Evolutionary conservation across 2,888 invertebrate species (phyloP).

Genomic region (Notocelia uddmanniana): DNA sequence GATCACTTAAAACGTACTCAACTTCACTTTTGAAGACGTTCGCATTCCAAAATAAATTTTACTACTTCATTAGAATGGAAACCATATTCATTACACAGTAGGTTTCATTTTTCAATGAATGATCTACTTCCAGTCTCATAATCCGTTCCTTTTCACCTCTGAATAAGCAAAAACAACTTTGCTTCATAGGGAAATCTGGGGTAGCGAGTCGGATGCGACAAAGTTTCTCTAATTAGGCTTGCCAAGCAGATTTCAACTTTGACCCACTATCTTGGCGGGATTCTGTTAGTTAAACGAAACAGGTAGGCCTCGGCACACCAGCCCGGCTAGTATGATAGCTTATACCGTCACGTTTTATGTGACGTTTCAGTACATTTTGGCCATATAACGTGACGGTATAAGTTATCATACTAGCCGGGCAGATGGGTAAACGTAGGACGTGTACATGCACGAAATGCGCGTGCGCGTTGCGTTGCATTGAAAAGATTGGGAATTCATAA

Average conservation of each 20-base stretch:
- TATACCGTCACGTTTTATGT: too few relatives aligned
- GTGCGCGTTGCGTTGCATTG: too few relatives aligned
- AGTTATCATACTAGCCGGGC: too few relatives aligned
- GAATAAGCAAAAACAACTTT: constrained; percentile 45
- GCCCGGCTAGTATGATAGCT: too few relatives aligned
- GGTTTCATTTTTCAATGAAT: constrained; percentile 13
- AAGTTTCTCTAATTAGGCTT: constrained; percentile 45
- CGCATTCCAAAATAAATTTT: not conserved
- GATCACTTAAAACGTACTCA: constrained; percentile 20
- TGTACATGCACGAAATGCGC: too few relatives aligned
- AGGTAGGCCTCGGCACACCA: too few relatives aligned
- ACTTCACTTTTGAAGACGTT: constrained; percentile 21
- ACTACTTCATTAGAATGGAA: not conserved
- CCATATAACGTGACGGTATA: too few relatives aligned
- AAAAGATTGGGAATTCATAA: too few relatives aligned
- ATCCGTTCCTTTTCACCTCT: constrained; percentile 32
- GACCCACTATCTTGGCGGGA: constrained; percentile 25
- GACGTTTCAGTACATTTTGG: too few relatives aligned
- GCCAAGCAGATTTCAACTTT: constrained; percentile 39
- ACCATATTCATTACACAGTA: not conserved
- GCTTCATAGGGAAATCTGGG: constrained; percentile 42
- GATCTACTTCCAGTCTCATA: not conserved
- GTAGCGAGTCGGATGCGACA: constrained; percentile 42
- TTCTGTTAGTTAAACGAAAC: not conserved
- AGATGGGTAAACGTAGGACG: too few relatives aligned